These are phyloP conservation scores for Allolobophora icterica DNA, from an alignment of 2,888 invertebrate species.

Conservation along the genomic window DNA sequence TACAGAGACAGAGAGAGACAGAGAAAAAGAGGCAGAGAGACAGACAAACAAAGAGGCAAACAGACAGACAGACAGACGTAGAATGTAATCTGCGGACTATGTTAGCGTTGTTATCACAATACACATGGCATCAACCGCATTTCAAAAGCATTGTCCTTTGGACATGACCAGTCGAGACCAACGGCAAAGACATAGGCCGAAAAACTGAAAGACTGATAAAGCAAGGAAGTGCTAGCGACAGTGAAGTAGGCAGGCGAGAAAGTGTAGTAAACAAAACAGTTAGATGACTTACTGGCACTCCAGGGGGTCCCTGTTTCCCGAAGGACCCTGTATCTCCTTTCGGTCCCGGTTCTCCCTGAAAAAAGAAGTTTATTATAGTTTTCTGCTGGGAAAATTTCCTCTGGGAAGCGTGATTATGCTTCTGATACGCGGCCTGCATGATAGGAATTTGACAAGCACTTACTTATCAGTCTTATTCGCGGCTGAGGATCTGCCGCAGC, in stretches of 20 bases:
- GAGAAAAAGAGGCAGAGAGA: not conserved
- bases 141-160: too few relatives aligned
- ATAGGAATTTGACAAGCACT: not conserved
- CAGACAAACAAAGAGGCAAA: not conserved
- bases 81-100: not conserved
- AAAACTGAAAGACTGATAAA: not conserved
- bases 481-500: not conserved
- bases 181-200: not conserved
- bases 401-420: not conserved
- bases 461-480: not conserved
- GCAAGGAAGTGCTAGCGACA: not conserved
- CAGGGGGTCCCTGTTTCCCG: conserved; percentile 24
- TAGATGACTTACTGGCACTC: not conserved
- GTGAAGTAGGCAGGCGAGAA: not conserved
- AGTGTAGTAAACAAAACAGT: not conserved
- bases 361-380: conserved; percentile 2
- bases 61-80: not conserved
- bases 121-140: too few relatives aligned
- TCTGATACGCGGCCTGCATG: not conserved
- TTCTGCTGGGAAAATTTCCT: not conserved
- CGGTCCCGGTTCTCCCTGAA: conserved; percentile 26
- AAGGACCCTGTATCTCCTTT: conserved; percentile 29
- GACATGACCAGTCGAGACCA: too few relatives aligned
- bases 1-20: not conserved
- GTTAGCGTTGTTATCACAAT: not conserved